Evolutionary conservation across 2,113 vertebrate genomes (phyloP).

Genomic region (Dipodomys stephensi): DNA sequence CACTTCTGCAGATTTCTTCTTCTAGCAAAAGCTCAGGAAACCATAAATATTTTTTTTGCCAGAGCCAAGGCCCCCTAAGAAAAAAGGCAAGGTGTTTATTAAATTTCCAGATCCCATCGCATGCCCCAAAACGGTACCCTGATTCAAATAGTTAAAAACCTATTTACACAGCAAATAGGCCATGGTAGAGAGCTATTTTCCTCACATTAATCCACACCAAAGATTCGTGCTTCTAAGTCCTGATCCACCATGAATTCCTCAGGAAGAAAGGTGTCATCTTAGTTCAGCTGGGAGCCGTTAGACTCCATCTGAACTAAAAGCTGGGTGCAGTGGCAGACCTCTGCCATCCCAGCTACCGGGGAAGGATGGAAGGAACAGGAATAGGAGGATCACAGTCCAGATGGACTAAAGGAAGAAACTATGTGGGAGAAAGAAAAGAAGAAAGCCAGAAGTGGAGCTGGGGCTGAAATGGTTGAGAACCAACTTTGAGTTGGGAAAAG

Average conservation of each 20-base stretch:
- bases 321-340: too few relatives aligned
- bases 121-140: constrained; percentile 72
- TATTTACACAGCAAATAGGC: constrained; percentile 79
- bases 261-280: too few relatives aligned
- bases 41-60: constrained; percentile 81
- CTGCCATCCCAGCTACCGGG: too few relatives aligned
- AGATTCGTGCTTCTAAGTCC: neutral
- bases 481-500: too few relatives aligned
- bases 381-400: too few relatives aligned
- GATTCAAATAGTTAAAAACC: constrained; percentile 70
- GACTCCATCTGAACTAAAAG: too few relatives aligned
- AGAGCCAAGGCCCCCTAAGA: constrained; percentile 67
- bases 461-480: too few relatives aligned
- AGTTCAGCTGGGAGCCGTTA: too few relatives aligned
- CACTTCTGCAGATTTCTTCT: constrained; percentile 66
- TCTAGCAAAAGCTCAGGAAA: constrained; percentile 72
- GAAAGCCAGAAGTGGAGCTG: neutral
- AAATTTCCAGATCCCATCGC: constrained; percentile 78
- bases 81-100: constrained; percentile 77
- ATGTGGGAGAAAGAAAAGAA: too few relatives aligned
- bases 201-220: constrained; percentile 73
- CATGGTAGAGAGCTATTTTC: constrained; percentile 70
- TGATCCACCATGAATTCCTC: too few relatives aligned
- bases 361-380: too few relatives aligned
- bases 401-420: too few relatives aligned